Evolutionary conservation across 92 coral and sea anemone species (phyloP).

Genomic region (Phymanthus crucifer): DNA sequence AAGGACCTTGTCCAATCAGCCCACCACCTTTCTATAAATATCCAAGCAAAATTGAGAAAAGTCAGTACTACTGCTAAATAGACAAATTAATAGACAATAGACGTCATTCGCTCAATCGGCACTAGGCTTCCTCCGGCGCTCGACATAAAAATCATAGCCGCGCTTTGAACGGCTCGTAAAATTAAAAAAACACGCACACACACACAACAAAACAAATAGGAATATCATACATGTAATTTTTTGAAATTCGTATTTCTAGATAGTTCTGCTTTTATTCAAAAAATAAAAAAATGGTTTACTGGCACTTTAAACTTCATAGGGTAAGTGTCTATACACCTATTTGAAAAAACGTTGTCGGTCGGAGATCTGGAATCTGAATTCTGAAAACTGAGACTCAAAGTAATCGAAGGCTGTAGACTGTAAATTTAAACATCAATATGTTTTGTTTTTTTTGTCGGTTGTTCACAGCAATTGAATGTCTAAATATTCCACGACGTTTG

Average conservation of each 20-base stretch:
- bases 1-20: conserved; percentile 34
- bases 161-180: conserved; percentile 1
- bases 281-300: not conserved
- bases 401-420: too few relatives aligned
- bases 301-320: not conserved
- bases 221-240: not conserved
- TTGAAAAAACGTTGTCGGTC: too few relatives aligned
- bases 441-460: too few relatives aligned
- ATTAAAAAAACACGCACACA: not conserved
- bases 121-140: conserved; percentile 13
- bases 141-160: not conserved
- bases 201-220: too few relatives aligned
- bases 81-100: too few relatives aligned
- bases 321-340: too few relatives aligned
- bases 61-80: not conserved
- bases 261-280: not conserved
- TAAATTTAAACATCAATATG: too few relatives aligned
- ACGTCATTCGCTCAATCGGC: conserved; percentile 14
- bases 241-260: not conserved
- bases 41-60: not conserved
- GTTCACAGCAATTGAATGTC: too few relatives aligned
- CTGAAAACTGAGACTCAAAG: too few relatives aligned
- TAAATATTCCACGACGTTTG: too few relatives aligned
- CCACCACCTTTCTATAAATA: conserved; percentile 33
- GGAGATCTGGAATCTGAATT: too few relatives aligned